A percentile compares a stretch with the other conserved stretches of the same genome.
phyloP scores from a whole-genome alignment of 2,797 vertebrate genomes.

The Hozukius guyotensis region DNA sequence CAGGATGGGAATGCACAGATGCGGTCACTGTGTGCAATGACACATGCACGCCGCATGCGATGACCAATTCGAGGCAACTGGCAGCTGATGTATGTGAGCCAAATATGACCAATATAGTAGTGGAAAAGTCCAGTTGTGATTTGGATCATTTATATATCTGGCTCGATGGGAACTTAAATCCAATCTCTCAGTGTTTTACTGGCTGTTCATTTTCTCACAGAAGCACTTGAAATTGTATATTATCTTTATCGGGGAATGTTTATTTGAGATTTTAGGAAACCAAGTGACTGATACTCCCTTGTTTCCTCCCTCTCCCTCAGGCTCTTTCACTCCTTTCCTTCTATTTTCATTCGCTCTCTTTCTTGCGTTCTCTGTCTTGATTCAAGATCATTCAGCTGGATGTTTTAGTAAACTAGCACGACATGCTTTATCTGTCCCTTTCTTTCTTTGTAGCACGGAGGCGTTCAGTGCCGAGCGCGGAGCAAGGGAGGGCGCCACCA shows the following conservation, averaged over 20 bases:
- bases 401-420: neutral
- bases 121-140: constrained; percentile 20
- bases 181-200: constrained; percentile 11
- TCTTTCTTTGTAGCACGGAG: constrained; percentile 83
- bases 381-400: neutral
- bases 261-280: constrained; percentile 45
- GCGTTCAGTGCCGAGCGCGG: constrained; percentile 89
- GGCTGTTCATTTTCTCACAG: constrained; percentile 40
- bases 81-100: constrained; percentile 39
- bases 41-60: constrained; percentile 41
- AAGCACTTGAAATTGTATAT: constrained; percentile 45
- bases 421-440: neutral
- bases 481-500: constrained; percentile 88
- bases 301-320: constrained; percentile 18
- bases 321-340: constrained; percentile 14
- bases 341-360: neutral
- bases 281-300: constrained; percentile 19
- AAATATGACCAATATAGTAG: constrained; percentile 41
- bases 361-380: neutral
- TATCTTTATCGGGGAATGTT: constrained; percentile 34
- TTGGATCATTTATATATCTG: constrained; percentile 9
- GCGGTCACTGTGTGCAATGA: constrained; percentile 53
- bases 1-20: constrained; percentile 69
- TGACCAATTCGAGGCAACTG: constrained; percentile 43
- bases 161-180: constrained; percentile 18